Percentiles rank a stretch among this genome's conserved stretches.
Evolutionary conservation across 2,888 invertebrate species (phyloP).

Genomic region (Drosophila buzzatii): DNA sequence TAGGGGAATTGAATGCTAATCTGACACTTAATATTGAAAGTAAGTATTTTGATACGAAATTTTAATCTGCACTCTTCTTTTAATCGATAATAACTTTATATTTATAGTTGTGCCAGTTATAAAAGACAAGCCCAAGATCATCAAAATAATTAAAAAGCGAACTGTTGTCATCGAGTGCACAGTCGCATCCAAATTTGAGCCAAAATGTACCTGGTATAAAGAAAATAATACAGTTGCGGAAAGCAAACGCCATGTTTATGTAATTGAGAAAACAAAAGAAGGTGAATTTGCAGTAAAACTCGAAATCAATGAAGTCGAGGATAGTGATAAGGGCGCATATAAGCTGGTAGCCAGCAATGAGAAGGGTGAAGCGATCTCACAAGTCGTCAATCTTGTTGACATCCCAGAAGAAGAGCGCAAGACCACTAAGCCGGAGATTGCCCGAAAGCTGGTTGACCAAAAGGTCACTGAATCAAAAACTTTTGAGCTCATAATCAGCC

Average conservation of each 20-base stretch:
- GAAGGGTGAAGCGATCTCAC: conserved; percentile 96
- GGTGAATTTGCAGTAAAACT: conserved; percentile 96
- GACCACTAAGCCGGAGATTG: conserved; percentile 92
- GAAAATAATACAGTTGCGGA: conserved; percentile 92
- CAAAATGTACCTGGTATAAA: conserved; percentile 97
- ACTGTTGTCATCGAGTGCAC: conserved; percentile 97
- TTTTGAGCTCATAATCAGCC: conserved; percentile 91
- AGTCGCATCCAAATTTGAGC: conserved; percentile 96
- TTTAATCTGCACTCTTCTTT: neutral
- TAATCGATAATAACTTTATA: neutral
- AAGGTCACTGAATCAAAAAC: conserved; percentile 90
- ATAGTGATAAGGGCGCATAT: conserved; percentile 94
- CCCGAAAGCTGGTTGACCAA: conserved; percentile 91
- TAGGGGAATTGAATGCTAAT: conserved; percentile 98
- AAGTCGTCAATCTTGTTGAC: conserved; percentile 94
- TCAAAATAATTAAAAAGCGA: conserved; percentile 96
- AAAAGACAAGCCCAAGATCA: conserved; percentile 95
- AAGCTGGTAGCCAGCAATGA: conserved; percentile 96
- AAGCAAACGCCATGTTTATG: conserved; percentile 85
- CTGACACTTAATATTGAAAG: conserved; percentile 99
- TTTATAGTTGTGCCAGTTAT: conserved; percentile 95
- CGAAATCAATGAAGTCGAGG: conserved; percentile 93
- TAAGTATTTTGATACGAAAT: conserved; percentile 86
- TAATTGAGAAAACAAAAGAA: conserved; percentile 86
- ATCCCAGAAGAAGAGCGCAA: conserved; percentile 91